Base-by-base conservation (phyloP, 1,140 invertebrate species). In the Nasonia longicornis region DNA sequence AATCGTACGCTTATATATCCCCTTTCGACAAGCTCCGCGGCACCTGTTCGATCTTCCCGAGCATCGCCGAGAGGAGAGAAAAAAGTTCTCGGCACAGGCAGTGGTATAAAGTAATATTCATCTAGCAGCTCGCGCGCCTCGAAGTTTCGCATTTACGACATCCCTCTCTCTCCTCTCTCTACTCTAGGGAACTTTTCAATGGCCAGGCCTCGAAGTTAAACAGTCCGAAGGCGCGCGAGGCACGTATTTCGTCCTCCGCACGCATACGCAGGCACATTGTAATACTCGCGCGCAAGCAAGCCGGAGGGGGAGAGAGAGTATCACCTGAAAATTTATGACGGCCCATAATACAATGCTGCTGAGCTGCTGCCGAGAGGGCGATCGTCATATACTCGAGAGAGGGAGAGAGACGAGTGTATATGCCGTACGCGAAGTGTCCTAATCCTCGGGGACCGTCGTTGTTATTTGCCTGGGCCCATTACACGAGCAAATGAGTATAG, bases 71-170 rank as follows among this genome's bases (percentile, higher is more conserved):
- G 64, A 67, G 4, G 26, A 7, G 22, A 7, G 7, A 58, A 26
- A 29, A 29, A 67, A 67, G 29, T 31, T 67, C 64, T 16, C 22
- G 11, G 64, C 8, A 22, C 11, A 16, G n/a, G 14, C 14, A 16
- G 58, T n/a, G 22, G 48, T 12, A 66, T 67, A 67, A 67, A 67
- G 64, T 31, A 29, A 67, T 67, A 67, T 38, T 31, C 11, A 71
- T 38, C 16, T 71, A 1, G 52, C 52, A 58, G 52, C 52, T 58
- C 67, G 1, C 67, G 67, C 20, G 45, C 73, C 73, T 81, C 79
- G 38, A 76, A 81, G 79, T 81, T 81, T 81, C 73, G 31, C 31
- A 70, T 81, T 81, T 81, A 81, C 73, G 79, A 81, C 26, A 73
- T 42, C 20, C 38, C 29, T 52, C 67, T 26, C 69, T 45, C 42